These are phyloP conservation scores for Acanthurus leucopareius DNA, from an alignment of 2,797 vertebrate genomes.

Conservation along the genomic window DNA sequence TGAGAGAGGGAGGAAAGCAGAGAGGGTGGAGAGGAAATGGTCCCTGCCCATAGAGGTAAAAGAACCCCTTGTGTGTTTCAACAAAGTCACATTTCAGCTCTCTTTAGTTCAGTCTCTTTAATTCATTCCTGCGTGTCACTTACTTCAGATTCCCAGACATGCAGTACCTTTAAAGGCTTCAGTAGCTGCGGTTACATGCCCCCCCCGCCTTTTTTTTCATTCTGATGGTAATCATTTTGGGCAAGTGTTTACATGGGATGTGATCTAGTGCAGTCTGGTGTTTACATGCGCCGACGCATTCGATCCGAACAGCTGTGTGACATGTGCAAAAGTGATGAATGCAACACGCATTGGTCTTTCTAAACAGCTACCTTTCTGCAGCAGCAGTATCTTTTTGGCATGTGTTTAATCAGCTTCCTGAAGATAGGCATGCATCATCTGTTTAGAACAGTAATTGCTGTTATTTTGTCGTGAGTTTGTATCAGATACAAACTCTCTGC, in stretches of 20 bases:
- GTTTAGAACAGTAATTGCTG: not conserved
- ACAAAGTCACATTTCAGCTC: constrained; percentile 78
- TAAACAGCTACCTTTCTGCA: not conserved
- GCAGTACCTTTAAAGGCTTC: constrained; percentile 24
- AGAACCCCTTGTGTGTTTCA: constrained; percentile 75
- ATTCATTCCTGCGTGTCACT: constrained; percentile 32
- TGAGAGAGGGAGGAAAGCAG: constrained; percentile 22
- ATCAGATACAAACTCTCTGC: not conserved
- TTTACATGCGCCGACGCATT: no score
- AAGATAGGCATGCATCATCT: not conserved
- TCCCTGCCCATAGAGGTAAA: constrained; percentile 71
- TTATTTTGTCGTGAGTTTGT: no score
- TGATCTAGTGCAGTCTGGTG: no score
- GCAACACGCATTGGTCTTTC: no score
- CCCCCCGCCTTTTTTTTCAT: no score
- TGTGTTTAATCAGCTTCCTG: not conserved
- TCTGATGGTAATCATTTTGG: not conserved
- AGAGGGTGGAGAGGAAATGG: constrained; percentile 51
- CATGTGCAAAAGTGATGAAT: no score
- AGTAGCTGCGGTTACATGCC: not conserved
- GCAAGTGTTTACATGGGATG: not conserved
- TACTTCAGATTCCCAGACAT: constrained; percentile 31
- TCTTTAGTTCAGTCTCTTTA: constrained; percentile 45
- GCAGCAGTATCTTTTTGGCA: not conserved
- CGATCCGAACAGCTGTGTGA: no score